Evolutionary conservation across 2,797 vertebrate genomes (phyloP), one percentile per base, ranked within the genome.

Genomic region (Xiphophorus birchmanni): DNA sequence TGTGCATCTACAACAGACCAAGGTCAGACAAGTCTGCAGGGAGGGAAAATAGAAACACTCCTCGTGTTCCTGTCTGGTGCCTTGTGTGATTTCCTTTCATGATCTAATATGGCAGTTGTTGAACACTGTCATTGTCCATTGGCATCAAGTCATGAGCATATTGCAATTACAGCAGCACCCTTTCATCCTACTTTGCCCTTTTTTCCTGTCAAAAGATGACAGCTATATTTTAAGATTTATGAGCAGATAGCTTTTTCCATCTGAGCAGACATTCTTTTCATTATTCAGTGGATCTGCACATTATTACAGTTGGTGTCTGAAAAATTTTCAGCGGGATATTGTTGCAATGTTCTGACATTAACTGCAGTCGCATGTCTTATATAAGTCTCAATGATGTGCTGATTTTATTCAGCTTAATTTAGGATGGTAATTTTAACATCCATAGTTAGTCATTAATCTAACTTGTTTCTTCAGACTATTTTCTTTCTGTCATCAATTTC

Each of bases 21-120:
- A 91, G 84, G 86, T 92, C 88, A 84, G 76, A 83, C 76, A 81
- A 76, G 74, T 85, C 83, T 86, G 81, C 44, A 79, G 81, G 79
- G 87, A 82, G 17, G 52, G 18, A 75, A 90, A 87, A 87, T 50
- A 42, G 75, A 86, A 78, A 42, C 60, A 40, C 73, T 79, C 54
- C 75, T 79, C 71, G 26, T 74, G 37, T 75, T 82, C 29, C 65
- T 85, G 75, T 81, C 65, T 37, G 40, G 73, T 85, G 78, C 44
- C 37, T 7, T 71, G 58, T 21, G 58, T 58, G 35, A 42, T 82
- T 44, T 37, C n/a, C 45, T 50, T 76, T 76, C 13, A 74, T 32
- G 21, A 75, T 80, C 37, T 80, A 73, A 85, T 69, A 12, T 76
- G 32, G 8, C 40, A 77, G 48, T 42, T 10, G 74, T 12, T 79